phyloP scores from a whole-genome alignment of 1,140 invertebrate species.

The Tribolium castaneum region DNA sequence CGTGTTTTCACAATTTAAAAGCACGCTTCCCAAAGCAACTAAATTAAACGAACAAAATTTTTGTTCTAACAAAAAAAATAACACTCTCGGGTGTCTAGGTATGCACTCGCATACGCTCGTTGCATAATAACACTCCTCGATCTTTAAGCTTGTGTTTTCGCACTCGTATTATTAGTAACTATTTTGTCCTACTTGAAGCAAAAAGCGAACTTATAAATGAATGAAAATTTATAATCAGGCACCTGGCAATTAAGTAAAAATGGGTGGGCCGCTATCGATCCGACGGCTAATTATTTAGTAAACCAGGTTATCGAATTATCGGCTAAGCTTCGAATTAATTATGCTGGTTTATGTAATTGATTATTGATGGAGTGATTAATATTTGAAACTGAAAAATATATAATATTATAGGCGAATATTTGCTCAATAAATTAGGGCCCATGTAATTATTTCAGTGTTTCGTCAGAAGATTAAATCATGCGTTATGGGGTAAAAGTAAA shows the following conservation, averaged over 20 bases:
- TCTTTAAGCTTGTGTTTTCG: too few relatives aligned
- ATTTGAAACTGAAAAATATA: neutral
- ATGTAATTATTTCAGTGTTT: neutral
- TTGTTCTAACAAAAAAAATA: too few relatives aligned
- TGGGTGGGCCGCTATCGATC: neutral
- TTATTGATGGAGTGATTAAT: neutral
- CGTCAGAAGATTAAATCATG: constrained; percentile 6
- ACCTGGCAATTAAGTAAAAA: neutral
- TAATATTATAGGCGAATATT: neutral
- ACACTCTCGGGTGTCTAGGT: too few relatives aligned
- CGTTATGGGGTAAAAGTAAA: constrained; percentile 7
- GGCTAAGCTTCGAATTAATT: neutral
- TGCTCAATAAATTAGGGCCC: neutral
- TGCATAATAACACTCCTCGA: too few relatives aligned
- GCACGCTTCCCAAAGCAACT: too few relatives aligned
- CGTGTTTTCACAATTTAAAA: too few relatives aligned
- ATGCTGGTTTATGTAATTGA: neutral
- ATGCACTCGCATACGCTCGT: too few relatives aligned
- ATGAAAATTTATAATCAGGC: neutral
- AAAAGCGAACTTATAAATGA: neutral
- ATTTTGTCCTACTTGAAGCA: too few relatives aligned
- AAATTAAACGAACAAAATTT: too few relatives aligned
- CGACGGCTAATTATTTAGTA: neutral
- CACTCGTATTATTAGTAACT: too few relatives aligned
- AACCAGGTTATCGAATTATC: neutral